Percentiles rank a stretch among this genome's conserved stretches.
Evolutionary conservation across 1,140 invertebrate genomes (phyloP).

Genomic region (Bombyx mori): ASM3026992v2 NC_085114.1:10792001-10792500

Average conservation of each 20-base stretch:
- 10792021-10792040: constrained; percentile 18
- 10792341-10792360: constrained; percentile 5
- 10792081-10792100: constrained; percentile 17
- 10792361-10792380: not conserved
- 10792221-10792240: constrained; percentile 14
- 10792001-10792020: constrained; percentile 18
- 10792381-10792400: too few relatives aligned
- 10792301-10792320: constrained; percentile 26
- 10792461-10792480: too few relatives aligned
- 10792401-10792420: too few relatives aligned
- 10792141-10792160: too few relatives aligned
- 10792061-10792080: constrained; percentile 19
- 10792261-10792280: constrained; percentile 31
- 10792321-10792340: constrained; percentile 11
- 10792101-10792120: too few relatives aligned
- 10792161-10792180: too few relatives aligned
- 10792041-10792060: constrained; percentile 20
- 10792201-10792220: constrained; percentile 21
- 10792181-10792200: constrained; percentile 8
- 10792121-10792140: too few relatives aligned
- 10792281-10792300: constrained; percentile 28
- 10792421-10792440: too few relatives aligned
- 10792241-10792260: constrained; percentile 30
- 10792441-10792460: too few relatives aligned
- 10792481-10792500: too few relatives aligned